These are phyloP conservation scores for Phaenicophaeus curvirostris DNA, from an alignment of 2,797 vertebrate genomes.

Conservation along the genomic window DNA sequence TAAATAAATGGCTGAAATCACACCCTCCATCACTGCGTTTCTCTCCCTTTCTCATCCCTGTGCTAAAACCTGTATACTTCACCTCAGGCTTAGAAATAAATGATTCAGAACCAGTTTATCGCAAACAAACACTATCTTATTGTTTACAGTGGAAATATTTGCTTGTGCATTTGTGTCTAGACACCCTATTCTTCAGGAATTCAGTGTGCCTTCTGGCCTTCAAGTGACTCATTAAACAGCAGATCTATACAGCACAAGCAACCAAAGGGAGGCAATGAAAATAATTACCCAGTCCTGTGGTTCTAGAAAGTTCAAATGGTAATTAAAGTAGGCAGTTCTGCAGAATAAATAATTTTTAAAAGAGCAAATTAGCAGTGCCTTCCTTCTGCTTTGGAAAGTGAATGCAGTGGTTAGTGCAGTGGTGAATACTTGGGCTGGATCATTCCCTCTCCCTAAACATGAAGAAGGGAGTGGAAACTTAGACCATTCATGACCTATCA, in stretches of 20 bases:
- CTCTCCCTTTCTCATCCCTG: not conserved
- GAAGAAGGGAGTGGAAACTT: not conserved
- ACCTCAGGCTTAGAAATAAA: constrained; percentile 62
- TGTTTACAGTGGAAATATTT: constrained; percentile 72
- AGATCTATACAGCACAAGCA: constrained; percentile 65
- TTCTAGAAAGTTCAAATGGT: constrained; percentile 73
- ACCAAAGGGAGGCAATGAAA: constrained; percentile 68
- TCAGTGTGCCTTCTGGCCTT: constrained; percentile 55
- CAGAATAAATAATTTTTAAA: constrained; percentile 70
- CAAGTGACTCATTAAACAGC: constrained; percentile 74
- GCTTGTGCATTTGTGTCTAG: constrained; percentile 65
- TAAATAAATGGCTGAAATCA: not conserved
- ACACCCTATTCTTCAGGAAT: constrained; percentile 61
- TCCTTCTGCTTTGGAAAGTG: not conserved
- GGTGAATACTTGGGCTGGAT: not conserved
- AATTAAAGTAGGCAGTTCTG: constrained; percentile 66
- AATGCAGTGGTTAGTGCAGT: not conserved
- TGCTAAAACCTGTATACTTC: not conserved
- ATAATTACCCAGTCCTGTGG: constrained; percentile 71
- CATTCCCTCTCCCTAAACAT: not conserved
- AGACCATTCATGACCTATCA: accelerated
- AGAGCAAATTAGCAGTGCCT: not conserved
- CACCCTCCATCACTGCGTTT: not conserved
- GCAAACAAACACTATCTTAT: constrained; percentile 60
- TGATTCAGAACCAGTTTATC: constrained; percentile 72